Base-by-base conservation (phyloP, 1,140 invertebrate genomes). In the Meloidogyne chitwoodi region DNA sequence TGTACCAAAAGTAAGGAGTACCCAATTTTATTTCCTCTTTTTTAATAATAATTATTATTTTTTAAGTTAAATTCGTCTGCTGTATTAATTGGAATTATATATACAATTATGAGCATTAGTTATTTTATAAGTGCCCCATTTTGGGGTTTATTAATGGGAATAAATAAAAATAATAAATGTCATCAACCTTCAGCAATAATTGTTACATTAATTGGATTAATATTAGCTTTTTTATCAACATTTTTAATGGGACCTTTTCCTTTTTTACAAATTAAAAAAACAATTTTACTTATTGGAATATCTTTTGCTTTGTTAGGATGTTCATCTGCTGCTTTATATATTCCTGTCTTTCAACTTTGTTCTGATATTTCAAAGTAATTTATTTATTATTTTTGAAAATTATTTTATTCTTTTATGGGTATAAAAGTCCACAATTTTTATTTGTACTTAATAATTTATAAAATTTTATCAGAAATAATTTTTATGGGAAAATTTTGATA, bases 51-150 rank as follows among this genome's bases (percentile, higher is more conserved):
- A n/a, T n/a, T n/a, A n/a, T n/a, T n/a, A n/a, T 41, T 56, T 73
- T 73, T 73, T 26, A 27, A 73, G 71, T n/a, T 73, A 22, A 73
- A 64, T 64, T 19, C 71, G 0, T 73, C 71, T 5, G 48, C 71
- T 61, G 16, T 73, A 24, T 6, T 73, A 2, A 31, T 73, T 31
- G 71, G 71, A 11, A 31, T 31, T 16, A 26, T 73, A 38, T 73
- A 38, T 27, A 73, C 71, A 5, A 56, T 73, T n/a, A 73, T 73
- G 71, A 73, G 71, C 24, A 12, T 65, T 24, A 64, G 56, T 11
- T 73, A 73, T 22, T 73, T 73, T 24, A 41, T 73, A 29, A 73
- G 71, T 31, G 22, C 71, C 0, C 71, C 71, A 27, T 6, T 73
- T 24, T 73, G 41, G 71, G 71, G 71, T 11, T 22, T 73, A 16